Base-by-base conservation (phyloP, 2,888 invertebrate species). In the Drosophila ezoana region DNA sequence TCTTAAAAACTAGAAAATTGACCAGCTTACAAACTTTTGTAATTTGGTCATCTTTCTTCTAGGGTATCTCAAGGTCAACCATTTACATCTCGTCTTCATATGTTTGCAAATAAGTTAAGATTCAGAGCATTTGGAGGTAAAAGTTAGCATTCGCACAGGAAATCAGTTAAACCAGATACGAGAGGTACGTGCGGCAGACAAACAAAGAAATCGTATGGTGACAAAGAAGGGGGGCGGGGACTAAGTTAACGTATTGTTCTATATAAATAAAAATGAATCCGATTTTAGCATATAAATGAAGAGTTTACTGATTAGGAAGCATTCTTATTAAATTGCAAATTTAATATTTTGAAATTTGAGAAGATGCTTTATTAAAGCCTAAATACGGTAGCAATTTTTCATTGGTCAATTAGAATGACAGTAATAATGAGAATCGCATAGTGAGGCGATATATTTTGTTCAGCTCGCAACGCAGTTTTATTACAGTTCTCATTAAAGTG, bases 211-310 rank as follows among this genome's bases (percentile, higher is more conserved):
- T 48, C 38, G 20, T 0, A 13, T 14, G 51, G 51, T 1, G n/a
- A 37, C n/a, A 16, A 38, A 44, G 48, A 38, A 11, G 43, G 44
- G n/a, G 23, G 70, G 43, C 57, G 18, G 45, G 11, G 28, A 23
- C 51, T 56, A 16, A 40, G 43, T 54, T 62, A 70, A 68, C 41
- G 45, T 8, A 32, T 16, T 33, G 43, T 23, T 20, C 14, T n/a
- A 20, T 66, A 66, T 41, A 60, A 8, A 41, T 52, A 58, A 63
- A 76, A 58, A 72, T 68, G 47, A 62, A 63, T 64, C 2, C 10
- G 40, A 64, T 33, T 47, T 75, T 68, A 56, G 69, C 72, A 76
- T 69, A 61, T 64, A 61, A 68, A 72, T 59, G 32, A 64, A 49
- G 11, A 41, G 37, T 43, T 56, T 14, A 54, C 72, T 68, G 76